These are phyloP conservation scores for Motacilla alba DNA, from an alignment of 2,113 vertebrate species.

Conservation along the genomic window DNA sequence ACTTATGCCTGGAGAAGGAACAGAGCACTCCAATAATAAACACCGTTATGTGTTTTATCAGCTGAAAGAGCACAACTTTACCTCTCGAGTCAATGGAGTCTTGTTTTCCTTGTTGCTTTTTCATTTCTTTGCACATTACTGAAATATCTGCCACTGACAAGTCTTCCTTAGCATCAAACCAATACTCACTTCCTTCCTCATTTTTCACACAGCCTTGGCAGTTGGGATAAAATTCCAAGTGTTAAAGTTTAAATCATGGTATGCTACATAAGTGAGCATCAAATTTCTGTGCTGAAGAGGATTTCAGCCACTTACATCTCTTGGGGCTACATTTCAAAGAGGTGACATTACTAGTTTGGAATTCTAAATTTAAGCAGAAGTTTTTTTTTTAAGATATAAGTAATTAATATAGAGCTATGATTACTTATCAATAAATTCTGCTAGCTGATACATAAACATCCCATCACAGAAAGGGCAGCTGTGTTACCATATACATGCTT, in stretches of 20 bases:
- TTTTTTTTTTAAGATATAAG: not conserved
- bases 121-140: not conserved
- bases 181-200: slow-evolving; percentile 46
- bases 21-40: not conserved
- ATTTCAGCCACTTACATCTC: not conserved
- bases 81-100: not conserved
- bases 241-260: not conserved
- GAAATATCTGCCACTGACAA: slow-evolving; percentile 14
- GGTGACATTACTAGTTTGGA: not conserved
- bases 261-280: not conserved
- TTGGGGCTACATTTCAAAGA: not conserved
- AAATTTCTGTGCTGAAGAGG: not conserved
- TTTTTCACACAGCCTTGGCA: slow-evolving; percentile 12
- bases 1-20: not conserved
- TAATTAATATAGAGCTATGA: not conserved
- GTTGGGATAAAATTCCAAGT: not conserved
- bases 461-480: not conserved
- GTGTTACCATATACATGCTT: not conserved
- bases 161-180: slow-evolving; percentile 74
- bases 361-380: not conserved
- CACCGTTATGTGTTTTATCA: not conserved
- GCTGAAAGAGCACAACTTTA: not conserved
- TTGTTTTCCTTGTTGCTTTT: not conserved
- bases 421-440: not conserved
- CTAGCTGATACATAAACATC: not conserved